Base-by-base conservation (phyloP, 2,888 invertebrate species). In the Halictus quadricinctus region DNA sequence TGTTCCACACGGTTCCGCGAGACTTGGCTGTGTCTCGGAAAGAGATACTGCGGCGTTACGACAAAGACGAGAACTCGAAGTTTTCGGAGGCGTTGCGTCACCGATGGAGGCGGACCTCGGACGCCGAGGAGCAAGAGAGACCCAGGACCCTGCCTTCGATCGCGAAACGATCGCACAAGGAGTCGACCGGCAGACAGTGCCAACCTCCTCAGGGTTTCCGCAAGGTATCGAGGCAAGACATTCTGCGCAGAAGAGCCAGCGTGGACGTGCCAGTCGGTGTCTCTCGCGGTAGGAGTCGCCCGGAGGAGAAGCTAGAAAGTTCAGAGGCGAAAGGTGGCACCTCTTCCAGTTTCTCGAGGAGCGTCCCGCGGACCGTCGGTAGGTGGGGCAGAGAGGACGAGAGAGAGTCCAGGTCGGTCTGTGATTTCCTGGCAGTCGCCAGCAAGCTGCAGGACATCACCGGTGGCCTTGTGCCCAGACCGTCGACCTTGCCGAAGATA, bases 401-500 rank as follows among this genome's bases (percentile, higher is more conserved):
- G 77, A 80, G 85, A 50, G 92, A 92, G 77, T 90, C 91, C 74
- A 90, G 88, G 81, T 92, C 92, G 13, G 90, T 90, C 78, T 91
- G 91, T 50, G 93, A 93, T 88, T 91, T 93, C 88, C 85, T 88
- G 76, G 84, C 91, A 88, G 88, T 89, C 79, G 87, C 89, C 66
- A 86, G 54, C 76, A 89, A 72, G 84, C 86, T 88, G 76, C 90
- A 90, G 75, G 91, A 91, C 87, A 77, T 86, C 50, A 84, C 70
- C 76, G 85, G 86, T 74, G 83, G 88, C 78, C 85, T 92, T 73
- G 90, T 90, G 12, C 91, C 93, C 25, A 89, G 94, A 87, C 92
- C 94, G 41, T 94, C 94, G 79, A 94, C 94, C 64, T 85, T 94
- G 76, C 94, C 94, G 12, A 94, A 94, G 88, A 91, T 92, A 46